Evolutionary conservation across 1,140 invertebrate genomes (phyloP), one percentile per base, ranked within the genome.

Genomic region (Bombus affinis): DNA sequence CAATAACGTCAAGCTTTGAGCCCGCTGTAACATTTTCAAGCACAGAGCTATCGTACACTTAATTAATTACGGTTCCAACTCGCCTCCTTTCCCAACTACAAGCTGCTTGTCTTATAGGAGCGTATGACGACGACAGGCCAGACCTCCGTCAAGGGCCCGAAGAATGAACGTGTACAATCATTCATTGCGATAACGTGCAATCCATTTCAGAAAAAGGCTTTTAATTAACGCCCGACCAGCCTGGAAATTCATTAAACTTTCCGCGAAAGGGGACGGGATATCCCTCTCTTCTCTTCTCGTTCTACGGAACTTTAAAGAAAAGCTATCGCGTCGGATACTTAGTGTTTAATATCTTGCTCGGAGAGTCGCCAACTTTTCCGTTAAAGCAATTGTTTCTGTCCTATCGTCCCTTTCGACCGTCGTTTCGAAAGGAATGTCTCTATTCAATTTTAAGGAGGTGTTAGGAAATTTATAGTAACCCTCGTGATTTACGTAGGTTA

Each of bases 31-130:
- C 90, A 89, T 92, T 93, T 92, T 90, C 91, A 90, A 90, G 84
- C 86, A 90, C 91, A 86, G 87, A 88, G 81, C 78, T 90, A 81
- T 86, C 88, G 91, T 90, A 77, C 91, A 92, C 90, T 92, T 93
- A 93, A 93, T 93, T 93, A 93, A 93, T 93, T 93, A 93, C 85
- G 47, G 37, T 28, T 73, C 47, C 65, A 39, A 28, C 53, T 35
- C 44, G 39, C n/a, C 39, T 71, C 65, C 57, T 53, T 65, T 9
- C 66, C 68, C 37, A 82, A 25, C 83, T 62, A 42, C 70, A 32
- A 47, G 18, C 35, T n/a, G 22, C 72, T 39, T 59, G 57, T 74
- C 72, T 74, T 35, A 53, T 53, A 47, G n/a, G 62, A 35, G 25
- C 32, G 22, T 22, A 15, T 22, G 47, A 59, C 39, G 39, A 35